A percentile compares a stretch with the other conserved stretches of the same genome.
Conservation (phyloP, 1,140 invertebrate genomes). For the Campoletis sonorensis region DNA sequence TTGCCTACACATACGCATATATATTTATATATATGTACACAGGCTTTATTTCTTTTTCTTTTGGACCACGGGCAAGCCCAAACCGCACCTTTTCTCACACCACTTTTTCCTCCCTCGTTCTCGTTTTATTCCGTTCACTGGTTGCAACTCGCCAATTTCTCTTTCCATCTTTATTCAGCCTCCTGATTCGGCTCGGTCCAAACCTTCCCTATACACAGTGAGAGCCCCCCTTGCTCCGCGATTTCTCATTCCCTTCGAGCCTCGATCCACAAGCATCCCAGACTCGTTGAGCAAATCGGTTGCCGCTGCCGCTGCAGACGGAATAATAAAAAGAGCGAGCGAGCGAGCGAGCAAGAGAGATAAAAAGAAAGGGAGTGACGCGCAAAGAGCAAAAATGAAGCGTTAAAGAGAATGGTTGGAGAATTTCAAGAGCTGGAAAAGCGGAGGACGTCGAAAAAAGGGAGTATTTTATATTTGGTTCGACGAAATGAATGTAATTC, state of each 20-base stretch:
- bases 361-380: not conserved
- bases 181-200: constrained; percentile 49
- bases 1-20: constrained; percentile 8
- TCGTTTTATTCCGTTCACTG: constrained; percentile 52
- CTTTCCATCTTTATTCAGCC: constrained; percentile 38
- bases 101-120: constrained; percentile 57
- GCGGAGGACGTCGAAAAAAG: not conserved
- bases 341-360: constrained; percentile 10
- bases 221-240: not conserved
- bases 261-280: constrained; percentile 62
- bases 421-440: constrained; percentile 17
- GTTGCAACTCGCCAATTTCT: constrained; percentile 36
- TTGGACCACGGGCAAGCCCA: constrained; percentile 43
- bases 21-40: constrained; percentile 27
- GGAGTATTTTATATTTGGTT: not conserved
- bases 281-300: constrained; percentile 66
- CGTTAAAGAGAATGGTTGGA: not conserved
- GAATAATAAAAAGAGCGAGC: constrained; percentile 66
- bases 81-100: constrained; percentile 35
- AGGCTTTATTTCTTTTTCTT: constrained; percentile 43
- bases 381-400: not conserved
- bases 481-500: not conserved
- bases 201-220: not conserved
- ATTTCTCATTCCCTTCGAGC: constrained; percentile 57
- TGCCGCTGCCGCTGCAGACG: constrained; percentile 65